Conservation (phyloP, 2,888 invertebrate genomes). For the Rutpela maculata region DNA sequence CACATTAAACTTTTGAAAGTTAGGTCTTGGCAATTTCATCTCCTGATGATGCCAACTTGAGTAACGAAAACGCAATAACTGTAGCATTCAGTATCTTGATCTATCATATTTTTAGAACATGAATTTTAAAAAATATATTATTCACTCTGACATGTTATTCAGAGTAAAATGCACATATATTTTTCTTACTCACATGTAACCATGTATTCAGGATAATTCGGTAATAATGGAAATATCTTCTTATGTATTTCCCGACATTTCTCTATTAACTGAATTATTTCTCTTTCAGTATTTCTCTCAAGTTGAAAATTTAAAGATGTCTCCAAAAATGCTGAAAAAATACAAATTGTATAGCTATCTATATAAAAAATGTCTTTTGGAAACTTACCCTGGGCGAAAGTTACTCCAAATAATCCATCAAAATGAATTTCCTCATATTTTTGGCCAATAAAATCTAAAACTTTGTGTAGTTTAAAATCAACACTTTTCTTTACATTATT, state of each 20-base stretch:
- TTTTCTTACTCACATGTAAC: slow-evolving; percentile 57
- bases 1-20: not conserved
- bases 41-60: too few relatives aligned
- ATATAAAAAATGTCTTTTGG: not conserved
- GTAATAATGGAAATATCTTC: slow-evolving; percentile 54
- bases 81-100: too few relatives aligned
- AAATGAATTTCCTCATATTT: slow-evolving; percentile 70
- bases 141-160: too few relatives aligned
- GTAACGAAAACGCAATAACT: too few relatives aligned
- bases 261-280: slow-evolving; percentile 44
- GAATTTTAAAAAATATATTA: too few relatives aligned
- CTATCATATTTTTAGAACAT: too few relatives aligned
- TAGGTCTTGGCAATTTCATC: too few relatives aligned
- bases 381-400: slow-evolving; percentile 70
- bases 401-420: slow-evolving; percentile 70
- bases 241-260: slow-evolving; percentile 54
- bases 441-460: slow-evolving; percentile 66
- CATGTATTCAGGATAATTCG: slow-evolving; percentile 56
- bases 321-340: slow-evolving; percentile 54
- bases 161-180: not conserved
- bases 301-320: slow-evolving; percentile 41
- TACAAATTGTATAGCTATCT: not conserved
- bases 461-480: slow-evolving; percentile 48
- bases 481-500: slow-evolving; percentile 8
- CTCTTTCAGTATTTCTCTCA: not conserved